These are phyloP conservation scores for Bucco capensis DNA, from an alignment of 2,113 vertebrate genomes.

Conservation along the genomic window DNA sequence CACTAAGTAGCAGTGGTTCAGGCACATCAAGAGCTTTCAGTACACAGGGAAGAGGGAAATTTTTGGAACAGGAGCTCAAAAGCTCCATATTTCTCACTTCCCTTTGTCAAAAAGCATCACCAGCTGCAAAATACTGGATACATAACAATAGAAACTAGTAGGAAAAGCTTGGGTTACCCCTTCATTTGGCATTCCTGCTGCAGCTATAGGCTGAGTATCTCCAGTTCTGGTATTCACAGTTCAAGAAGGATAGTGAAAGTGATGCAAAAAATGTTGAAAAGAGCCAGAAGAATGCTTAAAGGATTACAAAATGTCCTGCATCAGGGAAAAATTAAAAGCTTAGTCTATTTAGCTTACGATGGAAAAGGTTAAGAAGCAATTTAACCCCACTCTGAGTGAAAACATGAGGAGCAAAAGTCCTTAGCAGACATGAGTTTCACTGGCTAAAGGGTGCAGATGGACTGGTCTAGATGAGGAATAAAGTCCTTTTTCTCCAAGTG, in stretches of 20 bases:
- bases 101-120: neutral
- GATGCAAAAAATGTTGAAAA: neutral
- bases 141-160: neutral
- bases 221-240: neutral
- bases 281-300: neutral
- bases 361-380: constrained; percentile 5
- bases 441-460: neutral
- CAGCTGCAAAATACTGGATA: neutral
- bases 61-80: neutral
- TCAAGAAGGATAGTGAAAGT: neutral
- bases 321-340: neutral
- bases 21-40: neutral
- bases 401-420: neutral
- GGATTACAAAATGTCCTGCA: neutral
- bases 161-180: neutral
- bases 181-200: neutral
- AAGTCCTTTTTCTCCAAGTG: neutral
- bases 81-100: neutral
- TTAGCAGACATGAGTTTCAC: neutral
- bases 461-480: neutral
- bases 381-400: neutral
- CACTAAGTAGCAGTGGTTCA: neutral
- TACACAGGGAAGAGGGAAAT: neutral
- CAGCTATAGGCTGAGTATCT: neutral
- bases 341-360: neutral